Conservation (phyloP, 2,113 vertebrate species). For the Apteryx owenii region DNA sequence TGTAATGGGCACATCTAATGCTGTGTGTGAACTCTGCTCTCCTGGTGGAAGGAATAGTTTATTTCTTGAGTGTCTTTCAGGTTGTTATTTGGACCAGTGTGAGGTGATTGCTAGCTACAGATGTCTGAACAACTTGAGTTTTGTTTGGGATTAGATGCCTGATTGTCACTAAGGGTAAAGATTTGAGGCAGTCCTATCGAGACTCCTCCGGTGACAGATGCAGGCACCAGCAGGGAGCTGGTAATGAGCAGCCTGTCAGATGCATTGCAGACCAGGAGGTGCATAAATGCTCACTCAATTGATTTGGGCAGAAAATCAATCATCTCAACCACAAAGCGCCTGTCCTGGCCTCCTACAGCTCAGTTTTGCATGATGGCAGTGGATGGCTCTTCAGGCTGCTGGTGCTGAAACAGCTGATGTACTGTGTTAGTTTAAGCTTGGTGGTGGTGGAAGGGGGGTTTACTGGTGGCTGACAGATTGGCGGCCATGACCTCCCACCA, state of each 20-base stretch:
- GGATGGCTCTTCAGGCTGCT: too few species aligned
- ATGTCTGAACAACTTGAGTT: background rate
- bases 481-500: background rate
- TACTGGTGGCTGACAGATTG: background rate
- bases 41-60: background rate
- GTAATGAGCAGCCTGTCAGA: background rate
- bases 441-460: background rate
- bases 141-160: background rate
- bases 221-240: background rate
- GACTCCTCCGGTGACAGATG: background rate
- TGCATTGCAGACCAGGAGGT: background rate
- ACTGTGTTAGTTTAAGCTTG: background rate
- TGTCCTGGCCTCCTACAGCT: background rate
- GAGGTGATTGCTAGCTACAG: background rate
- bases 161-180: background rate
- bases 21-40: too few species aligned
- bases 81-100: background rate
- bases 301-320: background rate
- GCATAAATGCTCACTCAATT: background rate
- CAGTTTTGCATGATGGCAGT: accelerated
- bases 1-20: too few species aligned
- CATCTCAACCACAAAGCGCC: accelerated
- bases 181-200: accelerated
- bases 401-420: background rate
- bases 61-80: background rate